These are phyloP conservation scores for Caenorhabditis uteleia DNA, from an alignment of 2,888 invertebrate genomes.

Conservation along the genomic window DNA sequence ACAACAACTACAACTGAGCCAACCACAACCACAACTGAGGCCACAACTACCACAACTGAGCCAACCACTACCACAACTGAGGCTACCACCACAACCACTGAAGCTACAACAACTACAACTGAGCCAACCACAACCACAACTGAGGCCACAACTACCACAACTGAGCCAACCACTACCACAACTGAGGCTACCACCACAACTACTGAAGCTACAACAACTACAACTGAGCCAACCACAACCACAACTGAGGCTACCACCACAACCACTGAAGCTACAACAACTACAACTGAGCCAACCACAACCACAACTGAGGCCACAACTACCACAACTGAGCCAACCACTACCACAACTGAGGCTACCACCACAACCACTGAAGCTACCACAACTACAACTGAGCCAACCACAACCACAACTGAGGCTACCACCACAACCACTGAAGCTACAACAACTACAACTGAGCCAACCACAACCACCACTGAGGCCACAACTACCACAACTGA, in stretches of 20 bases:
- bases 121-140: constrained; percentile 12
- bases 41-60: constrained; percentile 5
- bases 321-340: constrained; percentile 5
- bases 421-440: constrained; percentile 4
- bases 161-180: constrained; percentile 9
- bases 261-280: constrained; percentile 7
- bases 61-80: constrained; percentile 10
- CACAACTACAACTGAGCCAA: constrained; percentile 2
- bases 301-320: constrained; percentile 12
- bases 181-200: constrained; percentile 13
- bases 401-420: constrained; percentile 1
- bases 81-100: constrained; percentile 5
- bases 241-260: constrained; percentile 2
- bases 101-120: constrained; percentile 7
- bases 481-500: constrained; percentile 7
- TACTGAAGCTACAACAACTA: constrained; percentile 7
- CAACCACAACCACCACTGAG: constrained; percentile 6
- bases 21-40: constrained; percentile 5
- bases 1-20: constrained; percentile 1
- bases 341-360: constrained; percentile 4
- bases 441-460: constrained; percentile 12
- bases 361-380: neutral
- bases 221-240: constrained; percentile 12
- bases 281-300: constrained; percentile 6
- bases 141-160: constrained; percentile 10